These are phyloP conservation scores for Pollenia labialis DNA, from an alignment of 2,888 invertebrate genomes.

Conservation along the genomic window DNA sequence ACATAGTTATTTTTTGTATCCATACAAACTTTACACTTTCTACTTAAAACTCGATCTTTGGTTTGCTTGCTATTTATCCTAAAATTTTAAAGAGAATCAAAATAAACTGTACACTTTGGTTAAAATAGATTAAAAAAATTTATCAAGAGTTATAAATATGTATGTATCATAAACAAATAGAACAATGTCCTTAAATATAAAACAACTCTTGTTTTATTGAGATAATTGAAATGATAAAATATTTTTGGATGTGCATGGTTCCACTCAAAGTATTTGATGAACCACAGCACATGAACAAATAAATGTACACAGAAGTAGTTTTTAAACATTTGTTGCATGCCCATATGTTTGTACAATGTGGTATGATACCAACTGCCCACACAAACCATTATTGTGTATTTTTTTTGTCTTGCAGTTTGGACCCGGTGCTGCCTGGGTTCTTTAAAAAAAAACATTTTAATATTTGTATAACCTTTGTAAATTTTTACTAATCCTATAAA, in stretches of 20 bases:
- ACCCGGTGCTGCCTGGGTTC: too few relatives aligned
- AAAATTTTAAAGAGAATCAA: too few relatives aligned
- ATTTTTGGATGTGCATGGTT: conserved; percentile 54
- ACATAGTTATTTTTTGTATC: too few relatives aligned
- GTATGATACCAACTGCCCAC: conserved; percentile 18
- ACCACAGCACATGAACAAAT: conserved; percentile 42
- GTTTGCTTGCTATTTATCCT: too few relatives aligned
- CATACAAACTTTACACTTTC: too few relatives aligned
- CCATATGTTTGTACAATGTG: neutral
- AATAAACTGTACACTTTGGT: too few relatives aligned
- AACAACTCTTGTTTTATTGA: conserved; percentile 37
- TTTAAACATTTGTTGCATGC: conserved; percentile 15
- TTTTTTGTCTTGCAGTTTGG: neutral
- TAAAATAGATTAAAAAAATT: neutral
- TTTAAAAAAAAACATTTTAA: too few relatives aligned
- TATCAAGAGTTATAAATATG: neutral
- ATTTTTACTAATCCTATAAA: too few relatives aligned
- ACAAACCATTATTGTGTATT: conserved; percentile 25
- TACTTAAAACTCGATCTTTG: too few relatives aligned
- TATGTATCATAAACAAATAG: neutral
- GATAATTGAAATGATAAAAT: conserved; percentile 42
- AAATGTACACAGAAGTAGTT: conserved; percentile 10
- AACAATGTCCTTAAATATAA: conserved; percentile 44
- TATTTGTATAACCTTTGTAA: too few relatives aligned
- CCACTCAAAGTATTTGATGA: conserved; percentile 58